A percentile compares a stretch with the other conserved stretches of the same genome.
phyloP scores from a whole-genome alignment of 2,888 invertebrate genomes.

The Acronicta aceris region DNA sequence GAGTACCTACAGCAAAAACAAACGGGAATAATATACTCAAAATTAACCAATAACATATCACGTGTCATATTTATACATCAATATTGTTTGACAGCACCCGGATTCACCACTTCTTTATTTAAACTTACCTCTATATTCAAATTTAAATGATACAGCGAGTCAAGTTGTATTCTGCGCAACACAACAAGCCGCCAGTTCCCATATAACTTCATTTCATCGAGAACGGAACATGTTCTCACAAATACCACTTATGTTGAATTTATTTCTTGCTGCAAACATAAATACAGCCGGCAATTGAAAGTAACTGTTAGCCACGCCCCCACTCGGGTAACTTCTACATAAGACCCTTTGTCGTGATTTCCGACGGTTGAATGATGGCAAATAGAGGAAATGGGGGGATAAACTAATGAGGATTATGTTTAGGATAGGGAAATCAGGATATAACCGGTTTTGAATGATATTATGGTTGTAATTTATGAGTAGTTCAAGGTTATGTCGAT shows the following conservation, averaged over 20 bases:
- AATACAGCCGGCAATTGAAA: constrained; percentile 79
- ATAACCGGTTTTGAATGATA: constrained; percentile 50
- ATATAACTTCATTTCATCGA: constrained; percentile 33
- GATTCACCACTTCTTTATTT: not conserved
- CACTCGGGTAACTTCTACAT: constrained; percentile 57
- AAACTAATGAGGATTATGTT: constrained; percentile 57
- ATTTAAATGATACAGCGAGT: constrained; percentile 1
- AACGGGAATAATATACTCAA: too few species aligned
- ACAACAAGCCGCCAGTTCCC: constrained; percentile 6
- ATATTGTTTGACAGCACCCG: not conserved
- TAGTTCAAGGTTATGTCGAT: constrained; percentile 10
- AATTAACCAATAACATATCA: too few species aligned
- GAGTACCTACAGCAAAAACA: too few species aligned
- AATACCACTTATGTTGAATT: constrained; percentile 82
- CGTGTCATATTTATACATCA: too few species aligned
- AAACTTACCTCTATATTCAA: not conserved
- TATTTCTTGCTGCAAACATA: constrained; percentile 79
- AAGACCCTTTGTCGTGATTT: constrained; percentile 64
- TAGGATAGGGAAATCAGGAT: constrained; percentile 47
- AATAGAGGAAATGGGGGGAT: constrained; percentile 47
- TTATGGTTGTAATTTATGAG: constrained; percentile 34
- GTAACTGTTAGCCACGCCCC: constrained; percentile 74
- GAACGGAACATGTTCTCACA: constrained; percentile 68
- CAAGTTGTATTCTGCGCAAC: constrained; percentile 8
- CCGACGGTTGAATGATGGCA: constrained; percentile 55